These are phyloP conservation scores for Argyrosomus regius DNA, from an alignment of 2,797 vertebrate genomes.

Conservation along the genomic window DNA sequence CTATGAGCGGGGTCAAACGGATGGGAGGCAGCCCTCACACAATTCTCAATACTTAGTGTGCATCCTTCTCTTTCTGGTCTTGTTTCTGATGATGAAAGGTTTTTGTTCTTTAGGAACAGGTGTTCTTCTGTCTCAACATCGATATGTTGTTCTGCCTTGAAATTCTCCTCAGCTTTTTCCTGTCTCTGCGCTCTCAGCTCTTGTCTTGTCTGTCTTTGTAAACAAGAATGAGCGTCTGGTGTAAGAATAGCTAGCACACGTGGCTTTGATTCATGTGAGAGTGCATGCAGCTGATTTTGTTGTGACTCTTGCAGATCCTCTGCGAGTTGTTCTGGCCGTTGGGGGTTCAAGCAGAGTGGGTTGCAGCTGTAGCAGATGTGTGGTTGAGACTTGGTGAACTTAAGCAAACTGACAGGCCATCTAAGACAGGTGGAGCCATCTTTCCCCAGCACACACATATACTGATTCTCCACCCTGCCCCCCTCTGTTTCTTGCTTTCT, in stretches of 20 bases:
- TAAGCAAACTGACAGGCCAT: constrained; percentile 92
- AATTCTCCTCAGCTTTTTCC: constrained; percentile 58
- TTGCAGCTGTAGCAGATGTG: constrained; percentile 95
- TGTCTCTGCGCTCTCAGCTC: constrained; percentile 42
- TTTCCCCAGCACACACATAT: constrained; percentile 89
- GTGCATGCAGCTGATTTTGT: constrained; percentile 34
- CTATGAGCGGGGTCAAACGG: constrained; percentile 77
- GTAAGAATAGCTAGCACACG: constrained; percentile 48
- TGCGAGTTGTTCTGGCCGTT: constrained; percentile 68
- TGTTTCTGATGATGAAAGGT: constrained; percentile 57
- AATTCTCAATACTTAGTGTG: constrained; percentile 53
- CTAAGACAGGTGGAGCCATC: constrained; percentile 89
- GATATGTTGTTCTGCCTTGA: constrained; percentile 43
- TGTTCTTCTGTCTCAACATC: constrained; percentile 70
- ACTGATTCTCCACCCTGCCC: constrained; percentile 47
- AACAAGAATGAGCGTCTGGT: constrained; percentile 56
- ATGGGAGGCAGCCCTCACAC: constrained; percentile 58
- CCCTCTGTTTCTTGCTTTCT: constrained; percentile 41
- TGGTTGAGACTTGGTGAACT: constrained; percentile 93
- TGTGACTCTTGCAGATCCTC: constrained; percentile 67
- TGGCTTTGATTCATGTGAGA: constrained; percentile 54
- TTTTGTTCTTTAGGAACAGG: constrained; percentile 71
- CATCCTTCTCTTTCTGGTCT: constrained; percentile 50
- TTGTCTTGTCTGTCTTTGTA: constrained; percentile 71
- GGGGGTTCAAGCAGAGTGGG: constrained; percentile 88